Percentiles rank a stretch among this genome's conserved stretches.
phyloP scores from a whole-genome alignment of 1,140 invertebrate genomes.

The Odontomachus brunneus region DNA sequence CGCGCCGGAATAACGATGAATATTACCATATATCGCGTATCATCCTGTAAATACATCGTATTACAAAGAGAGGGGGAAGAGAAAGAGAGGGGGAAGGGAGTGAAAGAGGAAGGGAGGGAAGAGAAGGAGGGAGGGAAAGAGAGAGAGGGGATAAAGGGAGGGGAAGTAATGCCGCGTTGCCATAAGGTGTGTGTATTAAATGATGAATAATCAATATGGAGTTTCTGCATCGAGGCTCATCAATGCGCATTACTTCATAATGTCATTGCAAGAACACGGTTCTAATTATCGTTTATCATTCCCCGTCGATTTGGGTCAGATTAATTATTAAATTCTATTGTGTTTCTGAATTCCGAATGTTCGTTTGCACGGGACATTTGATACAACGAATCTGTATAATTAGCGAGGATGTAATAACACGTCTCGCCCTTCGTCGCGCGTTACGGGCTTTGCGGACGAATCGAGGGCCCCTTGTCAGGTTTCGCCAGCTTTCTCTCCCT shows the following conservation, averaged over 20 bases:
- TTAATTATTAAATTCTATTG: slow-evolving; percentile 45
- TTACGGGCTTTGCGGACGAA: background rate
- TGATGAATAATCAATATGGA: slow-evolving; percentile 24
- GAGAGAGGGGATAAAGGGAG: too few species aligned
- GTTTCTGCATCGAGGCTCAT: background rate
- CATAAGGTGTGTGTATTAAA: slow-evolving; percentile 31
- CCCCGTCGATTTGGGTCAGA: slow-evolving; percentile 27
- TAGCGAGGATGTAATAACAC: slow-evolving; percentile 9
- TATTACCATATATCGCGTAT: slow-evolving; percentile 4
- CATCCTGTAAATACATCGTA: background rate
- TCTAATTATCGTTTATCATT: slow-evolving; percentile 36
- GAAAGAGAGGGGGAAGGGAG: too few species aligned
- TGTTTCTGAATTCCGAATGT: background rate
- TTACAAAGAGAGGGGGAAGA: background rate
- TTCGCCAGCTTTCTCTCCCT: background rate
- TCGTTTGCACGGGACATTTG: slow-evolving; percentile 2
- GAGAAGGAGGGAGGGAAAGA: too few species aligned
- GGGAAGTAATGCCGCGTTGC: background rate
- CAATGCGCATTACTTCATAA: slow-evolving; percentile 28
- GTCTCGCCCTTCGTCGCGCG: background rate
- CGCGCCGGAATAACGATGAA: background rate
- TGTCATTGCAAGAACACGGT: slow-evolving; percentile 1
- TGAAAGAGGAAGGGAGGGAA: too few species aligned
- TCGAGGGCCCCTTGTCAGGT: background rate
- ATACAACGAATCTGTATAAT: slow-evolving; percentile 21